Evolutionary conservation across 2,888 invertebrate species (phyloP).

Genomic region (Plemyria rubiginata): DNA sequence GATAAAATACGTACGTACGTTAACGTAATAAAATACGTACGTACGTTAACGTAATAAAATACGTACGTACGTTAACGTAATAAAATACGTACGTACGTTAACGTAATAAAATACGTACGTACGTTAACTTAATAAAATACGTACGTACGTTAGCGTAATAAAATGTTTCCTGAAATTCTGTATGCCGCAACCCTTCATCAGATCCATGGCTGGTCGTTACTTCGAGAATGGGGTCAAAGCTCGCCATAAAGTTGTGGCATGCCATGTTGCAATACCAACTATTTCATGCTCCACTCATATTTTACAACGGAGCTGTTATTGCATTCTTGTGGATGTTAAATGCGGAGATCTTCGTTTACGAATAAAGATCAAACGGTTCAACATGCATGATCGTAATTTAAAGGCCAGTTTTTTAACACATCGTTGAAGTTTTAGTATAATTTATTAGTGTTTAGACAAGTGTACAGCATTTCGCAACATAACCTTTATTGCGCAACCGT

Average conservation of each 20-base stretch:
- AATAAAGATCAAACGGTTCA: constrained; percentile 21
- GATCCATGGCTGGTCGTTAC: constrained; percentile 32
- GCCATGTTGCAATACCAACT: constrained; percentile 34
- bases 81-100: too few species aligned
- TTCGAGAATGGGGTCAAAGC: constrained; percentile 39
- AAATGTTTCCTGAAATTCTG: constrained; percentile 11
- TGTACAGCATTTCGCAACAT: constrained; percentile 6
- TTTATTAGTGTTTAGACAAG: background rate
- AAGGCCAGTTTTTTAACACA: constrained; percentile 1
- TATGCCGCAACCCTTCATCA: constrained; percentile 18
- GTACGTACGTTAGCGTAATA: too few species aligned
- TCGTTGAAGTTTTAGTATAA: background rate
- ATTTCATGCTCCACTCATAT: constrained; percentile 18
- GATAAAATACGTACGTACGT: too few species aligned
- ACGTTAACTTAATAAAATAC: too few species aligned
- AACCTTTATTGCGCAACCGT: constrained; percentile 23
- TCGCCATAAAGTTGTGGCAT: constrained; percentile 32
- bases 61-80: too few species aligned
- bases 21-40: too few species aligned
- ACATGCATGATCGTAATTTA: background rate
- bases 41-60: too few species aligned
- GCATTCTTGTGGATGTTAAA: constrained; percentile 12
- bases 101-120: too few species aligned
- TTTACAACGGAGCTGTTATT: constrained; percentile 23
- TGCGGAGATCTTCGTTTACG: constrained; percentile 17